Evolutionary conservation across 2,797 vertebrate genomes (phyloP), one percentile per base, ranked within the genome.

Genomic region (Euphonia xanthogaster): DNA sequence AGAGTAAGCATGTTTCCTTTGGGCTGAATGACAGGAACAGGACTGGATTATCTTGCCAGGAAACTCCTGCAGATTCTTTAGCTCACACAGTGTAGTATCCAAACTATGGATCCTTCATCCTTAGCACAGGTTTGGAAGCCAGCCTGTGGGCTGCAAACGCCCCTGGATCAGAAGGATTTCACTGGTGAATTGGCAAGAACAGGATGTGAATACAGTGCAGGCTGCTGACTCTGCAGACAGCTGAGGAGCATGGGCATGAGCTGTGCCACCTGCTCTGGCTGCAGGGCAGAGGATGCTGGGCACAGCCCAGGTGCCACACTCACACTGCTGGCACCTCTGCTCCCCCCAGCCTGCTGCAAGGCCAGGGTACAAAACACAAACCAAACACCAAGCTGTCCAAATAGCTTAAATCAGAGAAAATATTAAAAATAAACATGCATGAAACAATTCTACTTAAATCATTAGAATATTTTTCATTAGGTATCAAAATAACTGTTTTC

Each of bases 241-340:
- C 21, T 11, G 7, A 47, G 58, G 37, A 58, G 42, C 42, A 53
- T 0, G 0, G 47, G 6, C 31, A 33, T 0, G 0, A 87, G 30
- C 42, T 2, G 1, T 14, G 39, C 8, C 61, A 22, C 61, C 22
- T 1, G 31, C 40, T 3, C 27, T 23, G 73, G 33, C 39, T 66
- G 40, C 73, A 30, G 31, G 44, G 53, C 60, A 70, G 24, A 22
- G 3, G 8, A 44, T 47, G 60, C 72, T 10, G 48, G 57, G 65
- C 54, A 35, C 42, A 27, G 30, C 6, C 0, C 53, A 7, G 39
- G 15, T 22, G 47, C 50, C 73, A 1, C 2, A 48, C 42, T 21
- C 60, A 63, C 57, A 18, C 28, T 0, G 0, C 21, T 5, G 24
- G n/a, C 31, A 18, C 42, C 65, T 66, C 37, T 0, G 1, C 10